These are phyloP conservation scores for Dreissena polymorpha DNA, from an alignment of 1,140 invertebrate species.

Conservation along the genomic window DNA sequence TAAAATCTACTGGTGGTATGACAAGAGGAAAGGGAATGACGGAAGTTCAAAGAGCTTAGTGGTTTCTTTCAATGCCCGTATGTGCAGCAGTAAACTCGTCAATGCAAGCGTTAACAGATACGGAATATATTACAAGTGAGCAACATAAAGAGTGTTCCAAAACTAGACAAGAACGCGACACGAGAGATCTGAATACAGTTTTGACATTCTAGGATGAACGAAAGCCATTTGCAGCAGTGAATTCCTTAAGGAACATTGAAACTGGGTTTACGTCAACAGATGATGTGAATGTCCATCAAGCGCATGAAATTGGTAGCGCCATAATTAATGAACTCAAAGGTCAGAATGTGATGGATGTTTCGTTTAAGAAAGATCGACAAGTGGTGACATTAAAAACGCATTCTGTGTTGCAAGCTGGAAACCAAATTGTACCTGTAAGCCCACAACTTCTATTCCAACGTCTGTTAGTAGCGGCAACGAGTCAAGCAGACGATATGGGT, in stretches of 20 bases:
- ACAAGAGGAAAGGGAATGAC: constrained; percentile 61
- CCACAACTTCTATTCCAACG: constrained; percentile 60
- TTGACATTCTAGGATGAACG: constrained; percentile 32
- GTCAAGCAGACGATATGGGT: not conserved
- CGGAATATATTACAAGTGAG: constrained; percentile 57
- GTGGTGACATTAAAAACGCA: constrained; percentile 42
- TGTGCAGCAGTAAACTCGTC: constrained; percentile 19
- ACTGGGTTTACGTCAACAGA: constrained; percentile 40
- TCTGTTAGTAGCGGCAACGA: constrained; percentile 30
- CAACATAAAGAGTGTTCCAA: constrained; percentile 59
- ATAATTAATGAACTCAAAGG: constrained; percentile 49
- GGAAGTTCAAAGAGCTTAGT: constrained; percentile 49
- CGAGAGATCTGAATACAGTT: constrained; percentile 46
- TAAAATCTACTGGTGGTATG: constrained; percentile 63
- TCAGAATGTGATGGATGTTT: constrained; percentile 30
- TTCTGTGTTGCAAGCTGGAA: constrained; percentile 18
- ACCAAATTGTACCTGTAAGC: constrained; percentile 45
- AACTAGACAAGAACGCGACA: constrained; percentile 50
- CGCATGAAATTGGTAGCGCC: constrained; percentile 36
- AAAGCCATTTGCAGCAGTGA: constrained; percentile 56
- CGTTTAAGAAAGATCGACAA: constrained; percentile 50
- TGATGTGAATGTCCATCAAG: constrained; percentile 49
- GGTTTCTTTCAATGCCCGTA: constrained; percentile 28
- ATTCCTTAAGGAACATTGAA: constrained; percentile 45
- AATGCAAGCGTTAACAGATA: constrained; percentile 37